Percentiles rank a stretch among this genome's conserved stretches.
Evolutionary conservation across 2,888 invertebrate genomes (phyloP).

Genomic region (Cataglyphis cursor): DNA sequence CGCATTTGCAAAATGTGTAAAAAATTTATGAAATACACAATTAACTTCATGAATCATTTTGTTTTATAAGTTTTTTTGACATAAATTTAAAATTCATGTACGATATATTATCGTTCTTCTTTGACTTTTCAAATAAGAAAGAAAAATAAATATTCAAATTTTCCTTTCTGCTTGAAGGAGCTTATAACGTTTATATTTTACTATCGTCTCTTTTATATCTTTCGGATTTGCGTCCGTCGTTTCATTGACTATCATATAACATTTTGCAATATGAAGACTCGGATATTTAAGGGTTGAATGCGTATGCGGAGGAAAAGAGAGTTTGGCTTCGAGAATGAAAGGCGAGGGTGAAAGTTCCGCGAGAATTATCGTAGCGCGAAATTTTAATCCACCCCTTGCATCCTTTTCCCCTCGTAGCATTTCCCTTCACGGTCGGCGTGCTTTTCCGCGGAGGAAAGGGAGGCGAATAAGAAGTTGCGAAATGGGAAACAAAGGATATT

Average conservation of each 20-base stretch:
- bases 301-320: background rate
- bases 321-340: slow-evolving; percentile 7
- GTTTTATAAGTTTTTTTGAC: background rate
- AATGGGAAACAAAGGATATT: slow-evolving; percentile 77
- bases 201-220: background rate
- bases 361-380: slow-evolving; percentile 64
- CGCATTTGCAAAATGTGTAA: background rate
- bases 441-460: slow-evolving; percentile 17
- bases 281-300: slow-evolving; percentile 11
- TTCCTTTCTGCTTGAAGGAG: background rate
- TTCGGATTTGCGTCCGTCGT: background rate
- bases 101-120: background rate
- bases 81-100: background rate
- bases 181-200: background rate
- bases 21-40: background rate
- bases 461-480: slow-evolving; percentile 66
- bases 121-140: background rate
- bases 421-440: slow-evolving; percentile 9
- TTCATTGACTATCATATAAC: background rate
- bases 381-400: slow-evolving; percentile 70
- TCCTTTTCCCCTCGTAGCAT: slow-evolving; percentile 15
- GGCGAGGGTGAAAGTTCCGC: slow-evolving; percentile 66
- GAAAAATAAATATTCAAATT: background rate
- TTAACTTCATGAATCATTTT: background rate
- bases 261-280: slow-evolving; percentile 4